phyloP scores from a whole-genome alignment of 2,888 invertebrate genomes.

The Drosophila nr. perissopoda region DNA sequence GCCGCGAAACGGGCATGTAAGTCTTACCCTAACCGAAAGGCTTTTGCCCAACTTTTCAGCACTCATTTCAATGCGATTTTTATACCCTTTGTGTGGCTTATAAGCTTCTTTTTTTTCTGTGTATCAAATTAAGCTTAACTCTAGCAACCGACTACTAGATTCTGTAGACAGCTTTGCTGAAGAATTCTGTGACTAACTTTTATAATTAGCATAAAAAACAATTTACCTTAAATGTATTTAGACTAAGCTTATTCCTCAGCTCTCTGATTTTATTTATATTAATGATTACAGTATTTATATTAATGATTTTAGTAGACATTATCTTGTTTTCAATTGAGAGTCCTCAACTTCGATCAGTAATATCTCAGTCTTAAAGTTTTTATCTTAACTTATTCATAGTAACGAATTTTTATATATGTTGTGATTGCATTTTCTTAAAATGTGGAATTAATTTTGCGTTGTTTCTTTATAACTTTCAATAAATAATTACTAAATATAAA shows the following conservation, averaged over 20 bases:
- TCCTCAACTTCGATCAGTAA: background rate
- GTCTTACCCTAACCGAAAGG: slow-evolving; percentile 16
- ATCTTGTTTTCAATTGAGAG: fast-evolving
- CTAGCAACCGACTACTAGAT: background rate
- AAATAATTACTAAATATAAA: background rate
- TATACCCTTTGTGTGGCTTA: slow-evolving; percentile 31
- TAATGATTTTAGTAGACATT: background rate
- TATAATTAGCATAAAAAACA: background rate
- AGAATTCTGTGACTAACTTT: background rate
- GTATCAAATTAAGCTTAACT: background rate
- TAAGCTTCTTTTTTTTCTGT: background rate
- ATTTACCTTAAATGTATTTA: background rate
- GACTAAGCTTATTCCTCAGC: background rate
- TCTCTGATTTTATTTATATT: background rate
- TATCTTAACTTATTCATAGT: background rate
- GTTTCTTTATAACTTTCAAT: background rate
- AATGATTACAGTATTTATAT: background rate
- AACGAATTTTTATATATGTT: background rate
- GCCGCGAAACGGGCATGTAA: slow-evolving; percentile 49
- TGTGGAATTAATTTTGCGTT: no score
- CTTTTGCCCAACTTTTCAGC: slow-evolving; percentile 35
- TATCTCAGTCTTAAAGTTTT: background rate
- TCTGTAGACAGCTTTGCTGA: background rate
- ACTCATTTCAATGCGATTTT: slow-evolving; percentile 11
- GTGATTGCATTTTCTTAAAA: background rate